Base-by-base conservation (phyloP, 1,140 invertebrate species). In the Sminthurinus signatus region DNA sequence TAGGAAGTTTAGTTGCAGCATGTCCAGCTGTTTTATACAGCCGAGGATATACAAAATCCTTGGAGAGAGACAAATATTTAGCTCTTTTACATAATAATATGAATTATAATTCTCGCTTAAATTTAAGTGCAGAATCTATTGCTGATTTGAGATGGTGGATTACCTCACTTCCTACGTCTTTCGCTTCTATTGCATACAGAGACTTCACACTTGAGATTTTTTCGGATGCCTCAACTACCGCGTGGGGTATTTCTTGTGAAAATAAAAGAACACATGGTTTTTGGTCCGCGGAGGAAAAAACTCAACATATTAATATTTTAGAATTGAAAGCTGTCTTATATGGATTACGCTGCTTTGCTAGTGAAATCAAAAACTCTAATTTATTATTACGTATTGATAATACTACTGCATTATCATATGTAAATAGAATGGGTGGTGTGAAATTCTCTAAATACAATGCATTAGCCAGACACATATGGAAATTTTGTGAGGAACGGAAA, bases 281-380 rank as follows among this genome's bases (percentile, higher is more conserved):
- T 15, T 64, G 62, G 62, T n/a, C 28, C 0, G 0, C 14, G 0
- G 27, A 36, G 1, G 31, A 62, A 12, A 25, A 5, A 25, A 25
- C 19, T 1, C 12, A 39, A 14, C 60, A 62, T 31, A 67, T 67
- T 32, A 63, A 67, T 60, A 1, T 2, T 10, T 48, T 67, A 10
- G 65, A 67, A 48, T 15, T 67, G 15, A n/a, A 52, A 32, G 65
- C 65, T n/a, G 48, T 43, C 12, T 51, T 31, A 2, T 58, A 62
- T 28, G 31, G 29, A 21, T 21, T 67, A 10, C 21, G 54, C 2
- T 29, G 19, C 1, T 62, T 62, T n/a, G 17, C n/a, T 2, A 48
- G 23, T 5, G 46, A 54, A 1, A 1, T 1, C 19, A 59, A 14
- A 14, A 58, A 62, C 32, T 48, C 29, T 59, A 17, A 59, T 14